Conservation (phyloP, 2,888 invertebrate genomes). For the Ischnus inquisitorius region DNA sequence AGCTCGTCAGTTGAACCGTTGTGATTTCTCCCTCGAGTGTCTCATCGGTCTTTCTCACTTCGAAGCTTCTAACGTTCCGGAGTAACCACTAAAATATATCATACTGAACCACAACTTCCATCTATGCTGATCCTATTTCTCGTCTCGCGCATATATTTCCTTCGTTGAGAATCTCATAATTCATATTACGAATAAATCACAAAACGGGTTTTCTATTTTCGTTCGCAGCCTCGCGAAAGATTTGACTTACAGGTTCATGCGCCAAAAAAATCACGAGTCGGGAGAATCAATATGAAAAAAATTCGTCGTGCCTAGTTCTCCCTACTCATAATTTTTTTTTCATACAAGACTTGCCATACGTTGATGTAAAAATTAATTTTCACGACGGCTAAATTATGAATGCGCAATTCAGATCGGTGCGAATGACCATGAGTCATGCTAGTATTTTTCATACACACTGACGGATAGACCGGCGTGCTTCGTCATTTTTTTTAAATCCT, state of each 20-base stretch:
- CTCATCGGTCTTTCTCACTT: not conserved
- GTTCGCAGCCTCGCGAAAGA: not conserved
- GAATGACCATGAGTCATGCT: slow-evolving; percentile 26
- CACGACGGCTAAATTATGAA: slow-evolving; percentile 5
- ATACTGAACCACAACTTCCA: not conserved
- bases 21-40: not conserved
- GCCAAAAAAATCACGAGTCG: no score
- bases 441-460: slow-evolving; percentile 29
- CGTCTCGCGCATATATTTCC: no score
- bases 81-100: not conserved
- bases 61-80: not conserved
- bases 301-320: no score
- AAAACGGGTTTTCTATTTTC: not conserved
- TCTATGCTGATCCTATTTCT: not conserved
- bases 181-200: not conserved
- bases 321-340: not conserved
- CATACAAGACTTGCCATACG: not conserved
- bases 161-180: not conserved
- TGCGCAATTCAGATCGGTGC: slow-evolving; percentile 22
- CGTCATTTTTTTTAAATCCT: slow-evolving; percentile 19
- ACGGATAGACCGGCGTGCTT: slow-evolving; percentile 23
- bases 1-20: not conserved
- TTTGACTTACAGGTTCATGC: not conserved
- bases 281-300: no score
- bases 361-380: not conserved